These are phyloP conservation scores for Phrynocephalus vlangalii DNA, from an alignment of 2,797 vertebrate genomes.

Conservation along the genomic window DNA sequence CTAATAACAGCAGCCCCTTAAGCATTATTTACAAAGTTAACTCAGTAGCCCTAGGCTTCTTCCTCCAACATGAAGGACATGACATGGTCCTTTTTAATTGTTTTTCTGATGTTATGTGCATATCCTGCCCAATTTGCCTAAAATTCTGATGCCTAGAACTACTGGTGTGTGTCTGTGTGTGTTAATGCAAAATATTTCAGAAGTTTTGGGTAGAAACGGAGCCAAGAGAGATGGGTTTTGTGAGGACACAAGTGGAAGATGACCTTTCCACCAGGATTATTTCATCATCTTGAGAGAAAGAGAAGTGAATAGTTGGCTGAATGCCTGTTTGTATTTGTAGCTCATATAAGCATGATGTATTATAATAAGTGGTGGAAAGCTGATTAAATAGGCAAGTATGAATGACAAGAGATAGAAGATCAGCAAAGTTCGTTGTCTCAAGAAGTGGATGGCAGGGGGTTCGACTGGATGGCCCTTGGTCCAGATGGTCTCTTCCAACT, in stretches of 20 bases:
- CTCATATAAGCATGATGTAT: neutral
- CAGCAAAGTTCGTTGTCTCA: neutral
- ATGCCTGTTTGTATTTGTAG: neutral
- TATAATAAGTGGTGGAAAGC: neutral
- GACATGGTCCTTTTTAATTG: conserved; percentile 2
- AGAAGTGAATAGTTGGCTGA: neutral
- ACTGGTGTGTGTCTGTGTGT: neutral
- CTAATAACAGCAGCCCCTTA: conserved; percentile 18
- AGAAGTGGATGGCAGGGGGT: neutral
- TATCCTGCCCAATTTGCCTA: conserved; percentile 8
- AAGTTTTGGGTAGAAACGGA: neutral
- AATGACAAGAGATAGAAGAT: neutral
- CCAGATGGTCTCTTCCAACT: too few relatives aligned
- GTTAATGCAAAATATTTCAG: neutral
- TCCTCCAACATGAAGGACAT: neutral
- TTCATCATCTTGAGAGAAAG: neutral
- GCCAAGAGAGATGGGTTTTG: neutral
- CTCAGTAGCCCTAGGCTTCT: neutral
- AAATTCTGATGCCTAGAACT: neutral
- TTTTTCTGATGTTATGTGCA: conserved; percentile 11
- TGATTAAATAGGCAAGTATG: neutral
- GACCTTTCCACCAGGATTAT: neutral
- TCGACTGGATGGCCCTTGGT: too few relatives aligned
- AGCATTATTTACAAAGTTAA: neutral
- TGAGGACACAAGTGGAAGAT: neutral